Evolutionary conservation across 2,113 vertebrate species (phyloP).

Genomic region (Melanerpes formicivorus): DNA sequence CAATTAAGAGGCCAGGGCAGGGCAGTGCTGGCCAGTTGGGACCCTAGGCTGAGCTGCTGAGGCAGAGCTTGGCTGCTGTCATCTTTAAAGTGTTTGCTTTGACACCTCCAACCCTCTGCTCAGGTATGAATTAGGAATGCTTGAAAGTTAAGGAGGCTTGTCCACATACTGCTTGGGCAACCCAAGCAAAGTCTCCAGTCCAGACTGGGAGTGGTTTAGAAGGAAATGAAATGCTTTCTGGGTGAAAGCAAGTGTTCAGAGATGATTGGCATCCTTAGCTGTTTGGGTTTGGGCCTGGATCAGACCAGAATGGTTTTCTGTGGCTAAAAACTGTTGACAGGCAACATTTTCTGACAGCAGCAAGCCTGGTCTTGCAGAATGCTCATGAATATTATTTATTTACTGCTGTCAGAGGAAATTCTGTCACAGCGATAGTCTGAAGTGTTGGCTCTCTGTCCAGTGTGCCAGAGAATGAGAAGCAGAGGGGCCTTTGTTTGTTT

Average conservation of each 20-base stretch:
- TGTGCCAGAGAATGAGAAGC: not conserved
- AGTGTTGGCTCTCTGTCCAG: not conserved
- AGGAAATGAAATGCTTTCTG: not conserved
- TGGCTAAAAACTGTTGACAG: not conserved
- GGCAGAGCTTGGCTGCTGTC: not conserved
- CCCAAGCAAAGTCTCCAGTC: not conserved
- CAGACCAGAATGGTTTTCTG: not conserved
- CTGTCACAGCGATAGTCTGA: not conserved
- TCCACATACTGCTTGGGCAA: not conserved
- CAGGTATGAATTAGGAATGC: not conserved
- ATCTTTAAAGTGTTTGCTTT: not conserved
- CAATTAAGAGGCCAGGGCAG: not conserved
- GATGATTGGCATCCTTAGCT: not conserved
- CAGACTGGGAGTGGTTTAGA: not conserved
- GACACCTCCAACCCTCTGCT: not conserved
- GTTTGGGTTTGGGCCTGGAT: not conserved
- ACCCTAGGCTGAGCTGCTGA: not conserved
- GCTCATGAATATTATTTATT: not conserved
- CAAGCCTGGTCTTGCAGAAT: not conserved
- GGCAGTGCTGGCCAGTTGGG: not conserved
- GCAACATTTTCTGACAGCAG: not conserved
- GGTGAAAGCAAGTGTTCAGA: not conserved
- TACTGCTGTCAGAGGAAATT: not conserved
- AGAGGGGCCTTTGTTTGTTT: conserved; percentile 37
- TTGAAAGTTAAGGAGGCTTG: not conserved